A percentile compares a stretch with the other conserved stretches of the same genome.
These are phyloP conservation scores for Passer montanus DNA, from an alignment of 2,113 vertebrate species.

Conservation along the genomic window DNA sequence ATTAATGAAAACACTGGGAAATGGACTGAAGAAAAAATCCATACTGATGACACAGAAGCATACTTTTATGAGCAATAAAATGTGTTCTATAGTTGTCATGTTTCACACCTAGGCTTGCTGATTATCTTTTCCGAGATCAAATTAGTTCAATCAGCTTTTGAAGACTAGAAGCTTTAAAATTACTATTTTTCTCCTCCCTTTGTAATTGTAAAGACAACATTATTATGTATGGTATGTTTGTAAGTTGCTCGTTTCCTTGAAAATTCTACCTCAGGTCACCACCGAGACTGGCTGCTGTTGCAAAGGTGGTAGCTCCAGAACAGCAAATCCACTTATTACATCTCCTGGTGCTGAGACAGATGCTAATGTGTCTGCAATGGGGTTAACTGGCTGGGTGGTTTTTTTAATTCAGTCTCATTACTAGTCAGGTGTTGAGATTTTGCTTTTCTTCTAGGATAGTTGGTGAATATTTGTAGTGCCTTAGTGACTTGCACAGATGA, in stretches of 20 bases:
- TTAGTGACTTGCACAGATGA: accelerated
- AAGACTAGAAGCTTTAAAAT: not conserved
- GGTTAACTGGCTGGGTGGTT: not conserved
- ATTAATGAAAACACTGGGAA: not conserved
- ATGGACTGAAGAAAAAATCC: not conserved
- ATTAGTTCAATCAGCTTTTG: not conserved
- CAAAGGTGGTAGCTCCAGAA: not conserved
- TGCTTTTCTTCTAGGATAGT: not conserved
- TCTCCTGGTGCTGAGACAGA: not conserved
- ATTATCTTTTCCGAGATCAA: not conserved
- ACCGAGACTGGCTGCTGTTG: accelerated
- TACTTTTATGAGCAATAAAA: not conserved
- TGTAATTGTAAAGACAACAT: not conserved
- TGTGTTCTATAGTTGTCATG: not conserved
- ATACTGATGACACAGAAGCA: not conserved
- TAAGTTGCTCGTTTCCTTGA: not conserved
- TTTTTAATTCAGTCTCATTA: not conserved
- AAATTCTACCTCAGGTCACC: not conserved
- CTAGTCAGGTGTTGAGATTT: not conserved
- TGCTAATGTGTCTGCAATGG: not conserved
- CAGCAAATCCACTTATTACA: not conserved
- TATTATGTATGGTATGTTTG: not conserved
- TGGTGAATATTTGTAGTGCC: not conserved
- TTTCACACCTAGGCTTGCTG: not conserved
- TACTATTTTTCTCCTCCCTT: not conserved